Evolutionary conservation across 2,888 invertebrate genomes (phyloP), one percentile per base, ranked within the genome.

Genomic region (Pasiphila rectangulata): DNA sequence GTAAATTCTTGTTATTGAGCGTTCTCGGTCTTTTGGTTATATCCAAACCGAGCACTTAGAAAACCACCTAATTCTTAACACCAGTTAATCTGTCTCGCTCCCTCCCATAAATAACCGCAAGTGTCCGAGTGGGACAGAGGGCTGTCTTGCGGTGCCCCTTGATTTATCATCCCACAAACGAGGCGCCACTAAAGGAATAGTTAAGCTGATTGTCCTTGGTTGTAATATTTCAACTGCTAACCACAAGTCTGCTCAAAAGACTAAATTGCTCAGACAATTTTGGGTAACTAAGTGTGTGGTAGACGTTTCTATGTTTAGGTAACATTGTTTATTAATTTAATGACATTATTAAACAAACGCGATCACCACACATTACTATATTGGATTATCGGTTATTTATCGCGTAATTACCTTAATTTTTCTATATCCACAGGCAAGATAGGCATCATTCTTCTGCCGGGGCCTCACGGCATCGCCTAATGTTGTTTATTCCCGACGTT

Each of bases 101-200:
- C 21, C 44, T 37, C 61, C 24, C 24, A 42, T 56, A 44, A 39
- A 55, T 59, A 46, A 53, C 21, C 37, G 48, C 55, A 43, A 39
- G 25, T 45, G 35, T 20, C 25, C 40, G 46, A 46, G 56, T 54
- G 57, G 64, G 63, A 65, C 59, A 62, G 63, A 65, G 67, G 59
- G 65, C 53, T 54, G 54, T 81, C 83, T 84, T 81, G 81, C 67
- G 83, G 82, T 69, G 61, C 74, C 73, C 63, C 80, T 74, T 87
- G 85, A 85, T 85, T 85, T 86, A 86, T 84, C 79, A 75, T 75
- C 79, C 84, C 85, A 68, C 42, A 42, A 42, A 47, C 41, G 32
- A 46, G 41, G 9, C 42, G 38, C 32, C 32, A 23, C 30, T 32
- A 10, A 32, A 32, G 32, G 32, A 32, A 32, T 32, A 17, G 32